Evolutionary conservation across 2,113 vertebrate genomes (phyloP).

Genomic region (Anhinga anhinga): DNA sequence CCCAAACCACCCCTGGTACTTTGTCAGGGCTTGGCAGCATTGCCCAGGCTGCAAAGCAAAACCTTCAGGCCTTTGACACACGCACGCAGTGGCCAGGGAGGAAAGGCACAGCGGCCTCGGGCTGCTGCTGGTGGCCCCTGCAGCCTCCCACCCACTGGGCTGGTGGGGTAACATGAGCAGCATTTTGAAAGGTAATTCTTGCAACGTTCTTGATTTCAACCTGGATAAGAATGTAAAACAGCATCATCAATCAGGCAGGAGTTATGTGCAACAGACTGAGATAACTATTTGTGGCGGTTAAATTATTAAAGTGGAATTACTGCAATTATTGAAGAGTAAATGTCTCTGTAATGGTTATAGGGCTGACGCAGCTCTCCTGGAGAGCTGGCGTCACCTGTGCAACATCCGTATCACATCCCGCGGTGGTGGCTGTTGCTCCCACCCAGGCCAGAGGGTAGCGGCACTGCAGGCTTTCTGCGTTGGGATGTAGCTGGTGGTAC

Average conservation of each 20-base stretch:
- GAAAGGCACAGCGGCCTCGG: accelerated
- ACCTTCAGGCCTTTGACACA: background rate
- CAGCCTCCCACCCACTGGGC: accelerated
- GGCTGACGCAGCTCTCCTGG: background rate
- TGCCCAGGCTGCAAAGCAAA: background rate
- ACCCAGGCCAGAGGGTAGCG: accelerated
- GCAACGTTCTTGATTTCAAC: background rate
- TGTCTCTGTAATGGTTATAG: background rate
- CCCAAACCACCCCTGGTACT: background rate
- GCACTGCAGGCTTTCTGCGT: accelerated
- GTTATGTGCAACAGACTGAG: accelerated
- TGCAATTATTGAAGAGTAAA: background rate
- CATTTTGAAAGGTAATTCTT: background rate
- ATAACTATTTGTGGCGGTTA: background rate
- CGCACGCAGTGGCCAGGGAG: accelerated
- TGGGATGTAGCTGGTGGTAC: background rate
- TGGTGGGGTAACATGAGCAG: accelerated
- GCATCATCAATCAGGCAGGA: accelerated
- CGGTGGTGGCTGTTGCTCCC: accelerated
- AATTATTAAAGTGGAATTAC: background rate
- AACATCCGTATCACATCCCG: accelerated
- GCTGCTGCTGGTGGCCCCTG: background rate
- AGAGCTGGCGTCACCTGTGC: background rate
- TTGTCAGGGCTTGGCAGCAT: background rate
- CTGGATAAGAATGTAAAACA: background rate